phyloP scores from a whole-genome alignment of 2,113 vertebrate species.

The Hippocampus zosterae region DNA sequence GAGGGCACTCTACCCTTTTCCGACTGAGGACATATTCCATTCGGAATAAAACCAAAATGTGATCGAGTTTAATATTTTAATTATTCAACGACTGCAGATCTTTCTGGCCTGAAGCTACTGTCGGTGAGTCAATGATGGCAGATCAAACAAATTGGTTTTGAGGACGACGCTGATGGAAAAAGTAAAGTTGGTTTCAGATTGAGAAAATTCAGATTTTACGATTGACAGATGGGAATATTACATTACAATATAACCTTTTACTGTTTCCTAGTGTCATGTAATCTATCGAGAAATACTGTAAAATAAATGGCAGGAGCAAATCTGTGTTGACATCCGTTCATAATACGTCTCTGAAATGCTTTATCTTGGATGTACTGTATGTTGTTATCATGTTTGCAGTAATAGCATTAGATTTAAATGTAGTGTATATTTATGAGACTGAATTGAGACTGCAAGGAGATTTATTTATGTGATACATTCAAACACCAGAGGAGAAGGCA shows the following conservation, averaged over 20 bases:
- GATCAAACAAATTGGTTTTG: not conserved
- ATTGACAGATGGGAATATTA: not conserved
- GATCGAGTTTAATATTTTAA: not conserved
- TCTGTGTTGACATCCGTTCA: slow-evolving; percentile 28
- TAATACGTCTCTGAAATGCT: not conserved
- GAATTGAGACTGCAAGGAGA: slow-evolving; percentile 12
- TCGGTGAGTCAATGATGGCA: not conserved
- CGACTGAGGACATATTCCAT: not conserved
- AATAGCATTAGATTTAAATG: slow-evolving; percentile 30
- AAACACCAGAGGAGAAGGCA: slow-evolving; percentile 11
- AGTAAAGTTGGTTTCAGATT: not conserved
- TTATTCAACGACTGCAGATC: not conserved
- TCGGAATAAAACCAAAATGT: not conserved
- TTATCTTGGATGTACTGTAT: not conserved
- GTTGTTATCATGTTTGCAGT: slow-evolving; percentile 14
- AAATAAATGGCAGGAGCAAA: slow-evolving; percentile 14
- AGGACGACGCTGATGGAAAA: not conserved
- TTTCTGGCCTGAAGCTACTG: not conserved
- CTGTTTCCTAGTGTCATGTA: not conserved
- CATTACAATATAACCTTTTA: not conserved
- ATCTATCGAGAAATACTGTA: slow-evolving; percentile 6
- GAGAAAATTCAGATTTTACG: not conserved
- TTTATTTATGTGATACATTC: slow-evolving; percentile 20
- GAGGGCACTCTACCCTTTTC: too few relatives aligned
- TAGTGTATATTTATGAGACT: slow-evolving; percentile 33